Conservation (phyloP, 2,113 vertebrate species). For the Menidia beryllina region DNA sequence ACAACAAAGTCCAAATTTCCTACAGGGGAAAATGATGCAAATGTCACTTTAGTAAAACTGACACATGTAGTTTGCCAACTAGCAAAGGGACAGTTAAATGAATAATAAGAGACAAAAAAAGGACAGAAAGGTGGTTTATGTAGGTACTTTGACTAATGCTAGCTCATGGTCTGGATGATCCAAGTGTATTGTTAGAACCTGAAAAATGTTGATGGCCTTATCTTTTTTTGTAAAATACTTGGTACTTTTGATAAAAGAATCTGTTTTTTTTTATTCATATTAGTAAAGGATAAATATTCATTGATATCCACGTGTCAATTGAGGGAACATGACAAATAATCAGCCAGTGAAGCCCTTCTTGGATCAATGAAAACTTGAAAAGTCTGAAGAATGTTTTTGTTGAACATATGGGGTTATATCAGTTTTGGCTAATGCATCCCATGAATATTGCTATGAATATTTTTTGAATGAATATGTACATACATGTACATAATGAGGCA, state of each 20-base stretch:
- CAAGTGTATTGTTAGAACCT: slow-evolving; percentile 43
- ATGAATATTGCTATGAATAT: slow-evolving; percentile 83
- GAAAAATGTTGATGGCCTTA: slow-evolving; percentile 59
- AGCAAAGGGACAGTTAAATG: slow-evolving; percentile 73
- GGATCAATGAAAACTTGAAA: slow-evolving; percentile 67
- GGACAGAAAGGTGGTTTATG: slow-evolving; percentile 69
- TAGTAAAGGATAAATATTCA: slow-evolving; percentile 77
- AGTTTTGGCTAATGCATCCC: slow-evolving; percentile 76
- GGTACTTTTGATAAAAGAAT: slow-evolving; percentile 66
- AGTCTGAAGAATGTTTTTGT: slow-evolving; percentile 66
- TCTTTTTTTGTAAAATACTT: slow-evolving; percentile 65
- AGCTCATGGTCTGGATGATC: slow-evolving; percentile 54
- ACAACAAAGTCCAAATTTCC: slow-evolving; percentile 84
- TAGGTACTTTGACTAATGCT: slow-evolving; percentile 45
- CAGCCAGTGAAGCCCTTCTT: slow-evolving; percentile 77
- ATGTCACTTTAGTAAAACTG: slow-evolving; percentile 77
- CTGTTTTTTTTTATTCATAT: slow-evolving; percentile 54
- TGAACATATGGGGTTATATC: slow-evolving; percentile 63
- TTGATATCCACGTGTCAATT: slow-evolving; percentile 69
- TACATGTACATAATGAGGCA: slow-evolving; percentile 84
- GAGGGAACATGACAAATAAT: slow-evolving; percentile 70
- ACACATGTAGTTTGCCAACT: slow-evolving; percentile 76
- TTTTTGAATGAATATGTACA: slow-evolving; percentile 75
- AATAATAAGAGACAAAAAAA: slow-evolving; percentile 72
- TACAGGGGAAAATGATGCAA: slow-evolving; percentile 77